These are phyloP conservation scores for Fopius arisanus DNA, from an alignment of 1,140 invertebrate species.

Conservation along the genomic window DNA sequence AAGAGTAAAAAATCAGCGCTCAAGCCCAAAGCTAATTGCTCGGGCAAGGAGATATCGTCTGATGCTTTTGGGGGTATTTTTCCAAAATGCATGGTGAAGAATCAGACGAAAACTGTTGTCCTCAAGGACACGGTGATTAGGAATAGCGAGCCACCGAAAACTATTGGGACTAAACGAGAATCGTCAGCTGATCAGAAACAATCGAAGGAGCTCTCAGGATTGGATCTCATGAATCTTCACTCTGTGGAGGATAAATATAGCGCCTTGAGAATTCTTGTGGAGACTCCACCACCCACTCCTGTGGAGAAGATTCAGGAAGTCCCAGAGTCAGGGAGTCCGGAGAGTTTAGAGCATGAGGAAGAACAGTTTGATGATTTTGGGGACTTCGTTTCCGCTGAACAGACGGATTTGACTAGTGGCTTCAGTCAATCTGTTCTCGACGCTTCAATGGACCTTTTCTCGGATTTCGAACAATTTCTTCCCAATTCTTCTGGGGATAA, in stretches of 20 bases:
- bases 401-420: constrained; percentile 34
- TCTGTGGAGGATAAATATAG: constrained; percentile 63
- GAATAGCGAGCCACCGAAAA: constrained; percentile 47
- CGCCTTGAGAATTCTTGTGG: constrained; percentile 60
- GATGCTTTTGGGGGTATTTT: constrained; percentile 54
- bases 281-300: constrained; percentile 41
- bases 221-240: constrained; percentile 60
- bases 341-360: not conserved
- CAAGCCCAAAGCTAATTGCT: not conserved
- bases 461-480: constrained; percentile 54
- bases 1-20: constrained; percentile 35
- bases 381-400: constrained; percentile 67
- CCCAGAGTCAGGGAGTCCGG: not conserved
- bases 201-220: constrained; percentile 33
- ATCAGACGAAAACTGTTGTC: constrained; percentile 59
- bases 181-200: not conserved
- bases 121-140: constrained; percentile 63
- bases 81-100: constrained; percentile 60
- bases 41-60: not conserved
- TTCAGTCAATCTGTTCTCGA: constrained; percentile 36
- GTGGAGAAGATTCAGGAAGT: not conserved
- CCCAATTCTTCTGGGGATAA: constrained; percentile 25
- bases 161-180: constrained; percentile 21
- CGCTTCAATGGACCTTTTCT: constrained; percentile 53
- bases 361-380: constrained; percentile 66